These are phyloP conservation scores for Tenthredo amoena DNA, from an alignment of 2,888 invertebrate species.

Conservation along the genomic window DNA sequence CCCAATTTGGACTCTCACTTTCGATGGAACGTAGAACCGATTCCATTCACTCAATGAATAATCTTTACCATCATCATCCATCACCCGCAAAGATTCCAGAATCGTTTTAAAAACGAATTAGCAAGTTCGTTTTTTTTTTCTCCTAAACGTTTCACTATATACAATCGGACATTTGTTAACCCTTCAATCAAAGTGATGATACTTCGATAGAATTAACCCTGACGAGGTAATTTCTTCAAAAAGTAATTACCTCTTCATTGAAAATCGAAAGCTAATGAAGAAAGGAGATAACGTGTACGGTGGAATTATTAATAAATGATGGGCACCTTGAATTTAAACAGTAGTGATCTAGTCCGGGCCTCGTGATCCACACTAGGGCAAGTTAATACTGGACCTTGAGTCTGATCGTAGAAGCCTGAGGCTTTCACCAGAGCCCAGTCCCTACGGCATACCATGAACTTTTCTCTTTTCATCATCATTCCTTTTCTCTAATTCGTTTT, in stretches of 20 bases:
- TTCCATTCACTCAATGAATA: neutral
- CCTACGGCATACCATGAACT: slow-evolving; percentile 51
- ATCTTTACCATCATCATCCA: neutral
- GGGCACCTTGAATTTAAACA: slow-evolving; percentile 57
- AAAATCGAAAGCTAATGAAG: neutral
- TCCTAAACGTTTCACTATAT: neutral
- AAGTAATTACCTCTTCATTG: neutral
- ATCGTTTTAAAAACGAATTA: neutral
- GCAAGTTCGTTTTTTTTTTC: neutral
- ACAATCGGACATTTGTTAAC: neutral
- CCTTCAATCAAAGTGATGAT: neutral
- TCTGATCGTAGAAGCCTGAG: slow-evolving; percentile 56
- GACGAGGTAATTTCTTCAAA: neutral
- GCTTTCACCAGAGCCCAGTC: slow-evolving; percentile 67
- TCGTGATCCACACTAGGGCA: slow-evolving; percentile 46
- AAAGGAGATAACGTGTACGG: neutral
- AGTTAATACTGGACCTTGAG: slow-evolving; percentile 65
- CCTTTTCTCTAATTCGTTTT: slow-evolving; percentile 60
- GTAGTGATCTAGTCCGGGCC: slow-evolving; percentile 51
- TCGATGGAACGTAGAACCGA: slow-evolving; percentile 8
- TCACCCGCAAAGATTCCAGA: neutral
- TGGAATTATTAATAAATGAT: slow-evolving; percentile 18
- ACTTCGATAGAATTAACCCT: neutral
- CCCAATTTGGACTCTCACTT: slow-evolving; percentile 7
- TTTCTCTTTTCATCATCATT: slow-evolving; percentile 48